Conservation (phyloP, 2,113 vertebrate species). For the Psilopsiagon aurifrons region DNA sequence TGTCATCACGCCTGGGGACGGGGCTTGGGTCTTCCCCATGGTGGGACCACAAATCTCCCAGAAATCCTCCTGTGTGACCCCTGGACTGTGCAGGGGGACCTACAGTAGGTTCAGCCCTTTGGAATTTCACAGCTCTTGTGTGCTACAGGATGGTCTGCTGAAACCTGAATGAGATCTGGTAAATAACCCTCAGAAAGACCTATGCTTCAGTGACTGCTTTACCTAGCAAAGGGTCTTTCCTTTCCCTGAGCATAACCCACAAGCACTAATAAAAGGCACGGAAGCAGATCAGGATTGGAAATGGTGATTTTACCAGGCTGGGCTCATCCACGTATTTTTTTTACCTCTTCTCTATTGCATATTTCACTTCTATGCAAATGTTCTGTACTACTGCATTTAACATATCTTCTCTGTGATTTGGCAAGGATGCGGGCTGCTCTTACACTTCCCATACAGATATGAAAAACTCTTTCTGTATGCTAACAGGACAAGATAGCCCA, state of each 20-base stretch:
- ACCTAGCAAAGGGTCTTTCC: not conserved
- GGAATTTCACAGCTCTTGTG: not conserved
- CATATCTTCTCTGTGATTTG: not conserved
- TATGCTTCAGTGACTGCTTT: not conserved
- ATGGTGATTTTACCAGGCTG: not conserved
- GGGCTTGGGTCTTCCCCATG: not conserved
- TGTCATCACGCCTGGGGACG: not conserved
- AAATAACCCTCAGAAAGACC: not conserved
- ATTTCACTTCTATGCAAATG: not conserved
- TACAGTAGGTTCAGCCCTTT: not conserved
- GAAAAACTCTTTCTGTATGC: not conserved
- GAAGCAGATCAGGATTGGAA: not conserved
- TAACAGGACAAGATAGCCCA: not conserved
- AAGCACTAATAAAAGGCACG: not conserved
- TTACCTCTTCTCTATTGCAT: not conserved
- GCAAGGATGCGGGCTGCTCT: not conserved
- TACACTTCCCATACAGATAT: not conserved
- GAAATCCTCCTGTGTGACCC: not conserved
- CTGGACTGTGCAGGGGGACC: not conserved
- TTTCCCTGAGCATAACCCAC: not conserved
- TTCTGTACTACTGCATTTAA: not conserved
- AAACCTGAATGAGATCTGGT: not conserved
- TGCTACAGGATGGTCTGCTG: not conserved
- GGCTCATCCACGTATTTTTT: not conserved
- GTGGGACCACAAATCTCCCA: rapidly evolving